phyloP scores from a whole-genome alignment of 2,888 invertebrate species.

The Hedychridium roseum region DNA sequence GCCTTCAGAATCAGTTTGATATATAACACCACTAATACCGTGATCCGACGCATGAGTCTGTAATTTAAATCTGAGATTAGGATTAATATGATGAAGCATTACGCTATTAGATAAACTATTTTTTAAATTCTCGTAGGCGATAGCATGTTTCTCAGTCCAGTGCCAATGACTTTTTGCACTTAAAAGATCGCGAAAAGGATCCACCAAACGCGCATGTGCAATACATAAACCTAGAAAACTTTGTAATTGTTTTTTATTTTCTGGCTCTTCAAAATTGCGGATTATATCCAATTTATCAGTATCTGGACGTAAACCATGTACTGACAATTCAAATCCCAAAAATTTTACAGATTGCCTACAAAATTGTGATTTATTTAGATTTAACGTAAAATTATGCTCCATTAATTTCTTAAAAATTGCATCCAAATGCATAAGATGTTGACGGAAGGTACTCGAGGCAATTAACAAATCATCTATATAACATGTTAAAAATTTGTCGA shows the following conservation, averaged over 20 bases:
- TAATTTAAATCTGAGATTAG: conserved; percentile 9
- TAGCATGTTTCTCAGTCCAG: conserved; percentile 18
- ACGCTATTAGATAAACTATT: conserved; percentile 16
- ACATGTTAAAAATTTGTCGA: conserved; percentile 25
- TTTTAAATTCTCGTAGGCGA: conserved; percentile 18
- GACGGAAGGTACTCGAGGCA: conserved; percentile 30
- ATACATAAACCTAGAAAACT: conserved; percentile 33
- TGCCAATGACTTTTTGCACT: conserved; percentile 19
- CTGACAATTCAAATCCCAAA: conserved; percentile 22
- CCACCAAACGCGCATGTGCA: conserved; percentile 27
- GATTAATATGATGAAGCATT: conserved; percentile 12
- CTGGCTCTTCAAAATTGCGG: conserved; percentile 34
- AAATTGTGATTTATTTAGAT: conserved; percentile 40
- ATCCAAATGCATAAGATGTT: conserved; percentile 33
- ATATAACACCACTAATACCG: conserved; percentile 27
- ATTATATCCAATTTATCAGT: conserved; percentile 34
- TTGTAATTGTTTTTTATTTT: conserved; percentile 38
- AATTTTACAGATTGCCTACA: conserved; percentile 27
- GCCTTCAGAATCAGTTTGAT: conserved; percentile 1
- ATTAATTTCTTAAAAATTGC: conserved; percentile 26
- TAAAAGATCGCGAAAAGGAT: conserved; percentile 26
- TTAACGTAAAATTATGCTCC: conserved; percentile 34
- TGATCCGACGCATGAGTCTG: conserved; percentile 20
- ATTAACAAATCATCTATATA: conserved; percentile 49
- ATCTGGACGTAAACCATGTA: conserved; percentile 16